A percentile compares a stretch with the other conserved stretches of the same genome.
Evolutionary conservation across 2,888 invertebrate species (phyloP).

Genomic region (Nephrotoma guestfalica): DNA sequence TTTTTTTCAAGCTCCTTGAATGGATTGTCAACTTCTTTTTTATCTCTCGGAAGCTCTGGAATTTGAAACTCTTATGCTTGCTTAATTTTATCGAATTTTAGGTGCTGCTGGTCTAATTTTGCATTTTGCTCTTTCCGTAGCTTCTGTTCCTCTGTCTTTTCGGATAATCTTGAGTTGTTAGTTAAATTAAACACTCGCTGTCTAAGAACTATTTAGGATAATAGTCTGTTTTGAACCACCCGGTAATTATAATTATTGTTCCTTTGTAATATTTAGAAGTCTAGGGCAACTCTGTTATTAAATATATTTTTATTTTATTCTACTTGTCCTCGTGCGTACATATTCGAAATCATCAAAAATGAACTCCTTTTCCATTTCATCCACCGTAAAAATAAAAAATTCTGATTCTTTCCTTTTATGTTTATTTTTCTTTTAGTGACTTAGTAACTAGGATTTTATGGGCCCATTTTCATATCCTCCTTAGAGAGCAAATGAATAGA

Average conservation of each 20-base stretch:
- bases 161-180: no score
- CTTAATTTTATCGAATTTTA: no score
- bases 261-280: background rate
- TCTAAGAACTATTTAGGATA: background rate
- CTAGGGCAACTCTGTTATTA: background rate
- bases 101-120: no score
- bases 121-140: no score
- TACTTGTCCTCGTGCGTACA: background rate
- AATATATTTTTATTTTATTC: background rate
- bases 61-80: no score
- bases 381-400: background rate
- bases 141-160: no score
- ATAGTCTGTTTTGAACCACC: background rate
- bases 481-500: background rate
- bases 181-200: no score
- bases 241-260: background rate
- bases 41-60: no score
- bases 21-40: no score
- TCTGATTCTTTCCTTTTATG: background rate
- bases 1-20: no score
- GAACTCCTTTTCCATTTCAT: background rate
- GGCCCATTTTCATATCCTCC: background rate
- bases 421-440: background rate
- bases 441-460: background rate
- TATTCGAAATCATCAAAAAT: background rate